These are phyloP conservation scores for Dasysyrphus tricinctus DNA, from an alignment of 2,888 invertebrate species.

Conservation along the genomic window DNA sequence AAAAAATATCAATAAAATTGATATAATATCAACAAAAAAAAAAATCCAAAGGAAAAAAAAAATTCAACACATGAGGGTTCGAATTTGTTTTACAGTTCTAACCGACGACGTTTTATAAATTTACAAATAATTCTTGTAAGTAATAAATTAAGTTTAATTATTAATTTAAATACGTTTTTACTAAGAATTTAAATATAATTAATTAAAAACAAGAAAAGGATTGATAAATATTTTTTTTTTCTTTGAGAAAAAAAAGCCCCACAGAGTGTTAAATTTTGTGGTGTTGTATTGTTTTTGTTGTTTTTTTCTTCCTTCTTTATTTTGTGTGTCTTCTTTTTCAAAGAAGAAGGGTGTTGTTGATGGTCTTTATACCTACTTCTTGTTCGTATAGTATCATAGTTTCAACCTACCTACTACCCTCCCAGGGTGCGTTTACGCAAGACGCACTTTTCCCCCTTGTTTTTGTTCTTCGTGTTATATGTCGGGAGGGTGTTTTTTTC, in stretches of 20 bases:
- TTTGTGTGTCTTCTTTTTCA: not conserved
- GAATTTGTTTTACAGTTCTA: not conserved
- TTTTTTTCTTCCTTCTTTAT: conserved; percentile 21
- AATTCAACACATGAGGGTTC: not conserved
- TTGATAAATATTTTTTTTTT: not conserved
- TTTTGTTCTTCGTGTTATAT: conserved; percentile 29
- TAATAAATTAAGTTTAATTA: conserved; percentile 4
- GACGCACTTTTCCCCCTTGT: conserved; percentile 64
- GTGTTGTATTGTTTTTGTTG: conserved; percentile 30
- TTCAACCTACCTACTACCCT: conserved; percentile 50
- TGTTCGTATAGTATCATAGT: conserved; percentile 25
- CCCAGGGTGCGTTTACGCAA: conserved; percentile 73
- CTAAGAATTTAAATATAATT: not conserved
- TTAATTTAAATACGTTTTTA: not conserved
- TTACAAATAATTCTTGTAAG: conserved; percentile 39
- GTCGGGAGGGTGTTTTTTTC: conserved; percentile 59
- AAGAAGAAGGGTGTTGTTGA: conserved; percentile 43
- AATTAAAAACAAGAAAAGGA: not conserved
- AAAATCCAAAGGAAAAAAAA: conserved; percentile 8
- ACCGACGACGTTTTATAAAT: not conserved
- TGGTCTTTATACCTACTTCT: conserved; percentile 25
- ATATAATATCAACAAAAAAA: conserved; percentile 31
- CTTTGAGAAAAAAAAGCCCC: conserved; percentile 29
- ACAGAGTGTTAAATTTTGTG: conserved; percentile 21
- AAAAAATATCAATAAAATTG: conserved; percentile 57